phyloP scores from a whole-genome alignment of 1,140 invertebrate species.

The Apolygus lucorum region DNA sequence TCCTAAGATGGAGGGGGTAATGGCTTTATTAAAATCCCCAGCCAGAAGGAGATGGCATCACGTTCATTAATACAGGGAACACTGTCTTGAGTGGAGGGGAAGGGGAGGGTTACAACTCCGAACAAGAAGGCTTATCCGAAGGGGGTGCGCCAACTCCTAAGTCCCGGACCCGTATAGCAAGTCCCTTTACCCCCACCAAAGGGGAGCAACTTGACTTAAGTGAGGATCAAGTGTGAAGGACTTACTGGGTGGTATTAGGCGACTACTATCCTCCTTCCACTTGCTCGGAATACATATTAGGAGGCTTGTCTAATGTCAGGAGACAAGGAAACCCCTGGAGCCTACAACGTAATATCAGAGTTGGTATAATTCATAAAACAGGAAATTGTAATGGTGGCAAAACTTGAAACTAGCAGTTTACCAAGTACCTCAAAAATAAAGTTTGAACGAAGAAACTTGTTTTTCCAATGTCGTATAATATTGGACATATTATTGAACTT shows the following conservation, averaged over 20 bases:
- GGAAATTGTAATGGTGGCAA: too few relatives aligned
- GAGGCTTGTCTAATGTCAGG: not conserved
- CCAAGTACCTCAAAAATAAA: too few relatives aligned
- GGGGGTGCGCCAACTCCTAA: not conserved
- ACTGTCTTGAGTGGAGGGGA: not conserved
- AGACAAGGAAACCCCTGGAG: not conserved
- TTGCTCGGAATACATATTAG: not conserved
- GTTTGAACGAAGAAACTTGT: too few relatives aligned
- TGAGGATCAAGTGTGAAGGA: not conserved
- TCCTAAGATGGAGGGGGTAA: not conserved
- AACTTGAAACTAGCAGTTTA: too few relatives aligned
- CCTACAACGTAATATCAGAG: too few relatives aligned
- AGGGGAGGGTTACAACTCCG: not conserved
- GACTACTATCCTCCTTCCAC: not conserved
- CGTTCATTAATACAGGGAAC: not conserved
- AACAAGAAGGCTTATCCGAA: slow-evolving; percentile 1
- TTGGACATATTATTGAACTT: too few relatives aligned
- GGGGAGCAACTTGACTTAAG: not conserved
- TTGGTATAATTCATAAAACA: too few relatives aligned
- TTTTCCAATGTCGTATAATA: too few relatives aligned
- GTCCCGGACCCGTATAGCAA: not conserved
- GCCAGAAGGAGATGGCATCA: not conserved
- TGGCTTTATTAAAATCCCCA: not conserved
- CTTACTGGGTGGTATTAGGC: not conserved
- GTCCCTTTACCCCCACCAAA: not conserved